phyloP scores from a whole-genome alignment of 1,140 invertebrate genomes.

The Caenorhabditis tropicalis region DNA sequence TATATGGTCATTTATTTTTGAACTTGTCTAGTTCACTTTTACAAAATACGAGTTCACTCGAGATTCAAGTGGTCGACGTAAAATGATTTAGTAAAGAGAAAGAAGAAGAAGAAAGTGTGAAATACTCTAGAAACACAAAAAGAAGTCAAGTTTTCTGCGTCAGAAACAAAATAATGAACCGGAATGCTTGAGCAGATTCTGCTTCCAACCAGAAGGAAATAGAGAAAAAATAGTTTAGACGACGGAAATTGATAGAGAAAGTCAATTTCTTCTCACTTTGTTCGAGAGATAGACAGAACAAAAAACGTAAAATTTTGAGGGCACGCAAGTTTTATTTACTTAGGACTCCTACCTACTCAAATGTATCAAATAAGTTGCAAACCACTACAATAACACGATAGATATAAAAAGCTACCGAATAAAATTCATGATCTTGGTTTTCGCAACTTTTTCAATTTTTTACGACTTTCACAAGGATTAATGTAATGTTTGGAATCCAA shows the following conservation, averaged over 20 bases:
- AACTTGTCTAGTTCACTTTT: no score
- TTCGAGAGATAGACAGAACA: constrained; percentile 4
- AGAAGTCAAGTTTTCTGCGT: background rate
- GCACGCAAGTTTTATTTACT: constrained; percentile 32
- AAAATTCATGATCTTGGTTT: background rate
- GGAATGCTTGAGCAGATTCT: background rate
- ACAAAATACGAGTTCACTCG: no score
- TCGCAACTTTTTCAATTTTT: background rate
- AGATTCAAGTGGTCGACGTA: no score
- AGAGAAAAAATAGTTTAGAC: background rate
- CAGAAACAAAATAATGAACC: background rate
- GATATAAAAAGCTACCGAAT: no score
- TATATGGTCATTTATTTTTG: no score
- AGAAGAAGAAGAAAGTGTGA: no score
- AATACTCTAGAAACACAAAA: no score
- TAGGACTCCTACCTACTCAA: constrained; percentile 34
- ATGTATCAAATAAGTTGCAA: constrained; percentile 21
- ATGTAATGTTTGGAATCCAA: background rate
- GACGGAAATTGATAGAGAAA: constrained; percentile 37
- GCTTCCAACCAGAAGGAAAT: background rate
- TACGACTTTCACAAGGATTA: background rate
- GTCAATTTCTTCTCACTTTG: constrained; percentile 20
- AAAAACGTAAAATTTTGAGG: constrained; percentile 25
- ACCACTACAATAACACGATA: background rate
- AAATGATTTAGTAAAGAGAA: no score